Conservation (phyloP, 2,888 invertebrate genomes). For the Protodeltote pygarga region DNA sequence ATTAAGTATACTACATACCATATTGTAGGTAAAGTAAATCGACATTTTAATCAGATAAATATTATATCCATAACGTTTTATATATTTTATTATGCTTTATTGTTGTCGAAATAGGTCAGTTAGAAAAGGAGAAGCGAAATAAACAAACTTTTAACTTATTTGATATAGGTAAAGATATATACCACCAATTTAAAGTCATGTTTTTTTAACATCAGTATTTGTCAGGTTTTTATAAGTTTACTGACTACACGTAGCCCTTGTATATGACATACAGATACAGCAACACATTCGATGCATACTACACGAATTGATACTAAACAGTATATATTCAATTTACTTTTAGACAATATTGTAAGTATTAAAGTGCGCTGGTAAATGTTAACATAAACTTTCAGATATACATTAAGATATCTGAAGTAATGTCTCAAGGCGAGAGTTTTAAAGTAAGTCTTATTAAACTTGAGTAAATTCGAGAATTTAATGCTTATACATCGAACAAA, state of each 20-base stretch:
- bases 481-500: conserved; percentile 22
- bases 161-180: conserved; percentile 2
- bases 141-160: conserved; percentile 6
- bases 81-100: background rate
- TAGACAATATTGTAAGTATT: conserved; percentile 34
- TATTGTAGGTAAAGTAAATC: too few species aligned
- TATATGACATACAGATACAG: background rate
- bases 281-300: conserved; percentile 5
- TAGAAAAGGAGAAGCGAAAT: background rate
- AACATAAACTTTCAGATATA: conserved; percentile 75
- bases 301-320: conserved; percentile 26
- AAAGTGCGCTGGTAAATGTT: conserved; percentile 27
- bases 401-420: conserved; percentile 74
- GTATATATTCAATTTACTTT: conserved; percentile 27
- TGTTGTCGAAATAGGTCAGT: conserved; percentile 28
- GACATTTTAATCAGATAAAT: too few species aligned
- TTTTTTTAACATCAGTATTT: conserved; percentile 20
- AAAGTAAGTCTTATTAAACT: conserved; percentile 28
- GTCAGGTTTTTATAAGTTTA: background rate
- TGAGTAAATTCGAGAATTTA: conserved; percentile 43
- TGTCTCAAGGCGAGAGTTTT: conserved; percentile 52
- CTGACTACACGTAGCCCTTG: background rate
- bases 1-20: too few species aligned
- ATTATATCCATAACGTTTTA: background rate
- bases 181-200: conserved; percentile 4